These are phyloP conservation scores for Apantesis nais DNA, from an alignment of 2,888 invertebrate species.

Conservation along the genomic window DNA sequence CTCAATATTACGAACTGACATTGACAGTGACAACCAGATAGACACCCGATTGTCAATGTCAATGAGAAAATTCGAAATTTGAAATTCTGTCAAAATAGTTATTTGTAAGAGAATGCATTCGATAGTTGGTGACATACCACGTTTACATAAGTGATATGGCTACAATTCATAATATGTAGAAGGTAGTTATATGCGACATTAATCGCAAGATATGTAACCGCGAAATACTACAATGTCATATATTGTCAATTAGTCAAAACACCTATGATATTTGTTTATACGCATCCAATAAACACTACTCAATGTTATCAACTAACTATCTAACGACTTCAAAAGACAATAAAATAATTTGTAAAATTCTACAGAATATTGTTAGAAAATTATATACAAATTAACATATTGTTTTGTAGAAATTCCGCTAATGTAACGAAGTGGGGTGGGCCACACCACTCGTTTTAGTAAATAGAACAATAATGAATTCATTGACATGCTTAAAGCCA, in stretches of 20 bases:
- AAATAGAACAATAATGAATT: slow-evolving; percentile 78
- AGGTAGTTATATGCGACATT: slow-evolving; percentile 42
- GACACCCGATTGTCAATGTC: neutral
- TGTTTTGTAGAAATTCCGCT: slow-evolving; percentile 72
- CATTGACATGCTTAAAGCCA: slow-evolving; percentile 82
- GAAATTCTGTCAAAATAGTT: slow-evolving; percentile 3
- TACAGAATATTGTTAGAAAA: slow-evolving; percentile 83
- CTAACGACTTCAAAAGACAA: slow-evolving; percentile 71
- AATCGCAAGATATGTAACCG: slow-evolving; percentile 71
- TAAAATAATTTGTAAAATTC: slow-evolving; percentile 80
- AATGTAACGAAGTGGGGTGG: slow-evolving; percentile 69
- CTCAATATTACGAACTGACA: neutral
- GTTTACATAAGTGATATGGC: slow-evolving; percentile 36
- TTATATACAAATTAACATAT: slow-evolving; percentile 75
- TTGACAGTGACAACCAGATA: neutral
- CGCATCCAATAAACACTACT: slow-evolving; percentile 68
- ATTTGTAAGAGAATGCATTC: slow-evolving; percentile 35
- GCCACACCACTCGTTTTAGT: slow-evolving; percentile 58
- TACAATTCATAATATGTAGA: slow-evolving; percentile 40
- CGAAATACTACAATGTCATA: slow-evolving; percentile 54
- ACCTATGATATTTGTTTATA: slow-evolving; percentile 69
- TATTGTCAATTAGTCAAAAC: slow-evolving; percentile 50
- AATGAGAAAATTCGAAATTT: neutral
- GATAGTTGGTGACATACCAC: slow-evolving; percentile 29
- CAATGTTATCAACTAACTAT: slow-evolving; percentile 68